Base-by-base conservation (phyloP, 2,888 invertebrate species). In the Lochmaea crataegi region DNA sequence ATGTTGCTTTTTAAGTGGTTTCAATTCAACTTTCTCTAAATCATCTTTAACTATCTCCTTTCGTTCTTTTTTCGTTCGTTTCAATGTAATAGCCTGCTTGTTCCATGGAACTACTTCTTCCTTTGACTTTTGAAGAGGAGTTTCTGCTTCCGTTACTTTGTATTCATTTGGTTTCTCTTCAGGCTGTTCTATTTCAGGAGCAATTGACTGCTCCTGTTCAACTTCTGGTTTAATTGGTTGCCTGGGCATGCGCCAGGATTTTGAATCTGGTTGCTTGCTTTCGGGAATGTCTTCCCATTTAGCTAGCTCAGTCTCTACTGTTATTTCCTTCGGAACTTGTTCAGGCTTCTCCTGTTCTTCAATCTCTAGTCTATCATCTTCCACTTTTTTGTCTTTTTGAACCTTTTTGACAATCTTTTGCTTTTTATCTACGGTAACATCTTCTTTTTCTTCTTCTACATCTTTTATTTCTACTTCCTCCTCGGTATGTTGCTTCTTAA, bases 331-430 rank as follows among this genome's bases (percentile, higher is more conserved):
- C 53, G 18, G 16, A 11, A 18, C 60, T 65, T 61, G 42, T 65
- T 56, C 56, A 70, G 72, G 56, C 73, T 65, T 56, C 9, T 18
- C 48, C 11, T 67, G 7, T 68, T 74, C 78, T 76, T 89, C 87
- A 60, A 87, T 85, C 75, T 89, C 89, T 48, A 88, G 82, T 78
- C 90, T 88, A 85, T 93, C 91, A 81, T 93, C 89, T 77, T 90
- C 88, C 65, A 90, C 89, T 76, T 85, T 86, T 79, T 86, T 86
- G 71, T 87, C 84, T 3, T 75, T 77, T 73, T 81, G 83, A 0
- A 87, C 80, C 76, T 83, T 86, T 75, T 90, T 91, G 10, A 90
- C 81, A 51, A 83, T 85, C 32, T 90, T 87, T 74, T 89, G 88
- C 85, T 93, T 91, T 81, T 0, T 7, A 32, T 32, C 32, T 5